Conservation (phyloP, 2,797 vertebrate species). For the Enteromius viviparus region DNA sequence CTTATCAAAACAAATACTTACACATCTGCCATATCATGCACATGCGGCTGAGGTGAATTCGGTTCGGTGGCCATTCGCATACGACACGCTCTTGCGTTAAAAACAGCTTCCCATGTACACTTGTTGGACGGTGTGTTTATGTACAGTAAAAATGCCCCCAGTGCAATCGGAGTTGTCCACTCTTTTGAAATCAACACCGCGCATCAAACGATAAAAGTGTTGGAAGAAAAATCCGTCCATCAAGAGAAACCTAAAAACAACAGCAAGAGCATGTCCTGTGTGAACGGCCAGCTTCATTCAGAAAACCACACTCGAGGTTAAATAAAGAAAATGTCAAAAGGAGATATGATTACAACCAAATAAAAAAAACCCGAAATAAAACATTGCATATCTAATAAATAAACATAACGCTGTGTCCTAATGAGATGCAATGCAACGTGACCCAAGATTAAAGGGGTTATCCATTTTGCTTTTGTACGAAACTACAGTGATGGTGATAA, state of each 20-base stretch:
- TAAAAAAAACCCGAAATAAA: background rate
- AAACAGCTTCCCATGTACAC: background rate
- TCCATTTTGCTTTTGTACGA: background rate
- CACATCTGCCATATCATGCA: constrained; percentile 51
- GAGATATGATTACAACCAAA: constrained; percentile 8
- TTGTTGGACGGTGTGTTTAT: background rate
- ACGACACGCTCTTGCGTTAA: background rate
- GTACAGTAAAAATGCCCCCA: background rate
- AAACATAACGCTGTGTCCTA: background rate
- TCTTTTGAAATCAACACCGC: background rate
- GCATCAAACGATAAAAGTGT: background rate
- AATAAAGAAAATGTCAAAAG: constrained; percentile 25
- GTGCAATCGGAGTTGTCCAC: background rate
- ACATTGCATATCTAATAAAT: background rate
- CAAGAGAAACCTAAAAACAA: background rate
- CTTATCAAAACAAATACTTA: constrained; percentile 45
- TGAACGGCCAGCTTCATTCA: background rate
- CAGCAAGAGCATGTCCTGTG: background rate
- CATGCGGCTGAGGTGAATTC: constrained; percentile 43
- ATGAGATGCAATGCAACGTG: background rate
- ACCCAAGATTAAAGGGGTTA: background rate
- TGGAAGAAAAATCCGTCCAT: background rate
- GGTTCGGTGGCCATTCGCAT: background rate
- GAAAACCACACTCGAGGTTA: constrained; percentile 11
- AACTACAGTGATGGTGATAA: background rate